phyloP scores from a whole-genome alignment of 2,888 invertebrate species.

The Nasonia oneida region DNA sequence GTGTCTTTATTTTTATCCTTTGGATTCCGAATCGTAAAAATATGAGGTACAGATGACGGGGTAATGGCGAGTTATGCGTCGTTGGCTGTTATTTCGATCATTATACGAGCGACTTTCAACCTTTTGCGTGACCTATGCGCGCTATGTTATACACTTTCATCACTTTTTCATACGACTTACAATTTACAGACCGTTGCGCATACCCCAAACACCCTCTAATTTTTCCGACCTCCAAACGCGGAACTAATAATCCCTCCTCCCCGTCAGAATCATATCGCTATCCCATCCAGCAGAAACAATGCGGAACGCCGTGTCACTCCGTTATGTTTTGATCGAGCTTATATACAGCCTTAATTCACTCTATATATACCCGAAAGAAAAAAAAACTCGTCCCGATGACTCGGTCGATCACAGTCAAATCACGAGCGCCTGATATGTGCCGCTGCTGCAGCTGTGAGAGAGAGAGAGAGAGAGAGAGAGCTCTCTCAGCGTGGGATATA shows the following conservation, averaged over 20 bases:
- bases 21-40: slow-evolving; percentile 5
- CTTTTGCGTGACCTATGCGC: neutral
- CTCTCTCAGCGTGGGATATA: slow-evolving; percentile 57
- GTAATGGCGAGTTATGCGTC: neutral
- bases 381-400: slow-evolving; percentile 29
- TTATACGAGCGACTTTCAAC: neutral
- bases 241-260: neutral
- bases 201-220: neutral
- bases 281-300: slow-evolving; percentile 48
- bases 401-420: slow-evolving; percentile 51
- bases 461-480: neutral
- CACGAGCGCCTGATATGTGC: slow-evolving; percentile 27
- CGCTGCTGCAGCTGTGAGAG: slow-evolving; percentile 9
- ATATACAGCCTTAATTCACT: neutral
- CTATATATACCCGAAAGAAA: neutral
- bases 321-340: slow-evolving; percentile 52
- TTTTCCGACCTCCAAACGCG: slow-evolving; percentile 7
- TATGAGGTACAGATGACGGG: neutral
- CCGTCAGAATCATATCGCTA: slow-evolving; percentile 50
- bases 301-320: slow-evolving; percentile 56
- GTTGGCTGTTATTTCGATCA: neutral
- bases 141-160: no score
- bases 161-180: neutral
- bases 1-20: slow-evolving; percentile 7
- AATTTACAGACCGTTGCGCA: neutral